Conservation (phyloP, 2,797 vertebrate species). For the Vipera latastei region DNA sequence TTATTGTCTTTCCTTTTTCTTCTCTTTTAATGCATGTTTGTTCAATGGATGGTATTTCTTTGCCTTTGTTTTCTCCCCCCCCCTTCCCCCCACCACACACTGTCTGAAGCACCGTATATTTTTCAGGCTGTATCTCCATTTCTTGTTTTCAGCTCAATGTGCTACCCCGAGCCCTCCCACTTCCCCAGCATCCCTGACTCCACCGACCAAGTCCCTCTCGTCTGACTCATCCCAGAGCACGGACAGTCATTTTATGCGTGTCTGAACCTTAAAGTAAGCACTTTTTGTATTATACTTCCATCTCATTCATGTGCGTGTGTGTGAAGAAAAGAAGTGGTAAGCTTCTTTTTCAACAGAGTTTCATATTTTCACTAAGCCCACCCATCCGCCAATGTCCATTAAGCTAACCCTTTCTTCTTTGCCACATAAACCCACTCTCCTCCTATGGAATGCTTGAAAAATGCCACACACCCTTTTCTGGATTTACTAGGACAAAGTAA, state of each 20-base stretch:
- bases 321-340: constrained; percentile 14
- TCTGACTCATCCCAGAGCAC: constrained; percentile 76
- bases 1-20: not conserved
- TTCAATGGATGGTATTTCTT: constrained; percentile 28
- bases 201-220: constrained; percentile 76
- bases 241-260: constrained; percentile 86
- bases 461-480: not conserved
- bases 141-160: constrained; percentile 86
- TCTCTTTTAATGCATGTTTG: not conserved
- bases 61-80: constrained; percentile 19
- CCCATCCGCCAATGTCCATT: constrained; percentile 36
- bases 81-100: not conserved
- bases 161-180: constrained; percentile 82
- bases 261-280: constrained; percentile 82
- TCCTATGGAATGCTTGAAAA: constrained; percentile 43
- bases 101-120: constrained; percentile 5
- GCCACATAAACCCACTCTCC: constrained; percentile 37
- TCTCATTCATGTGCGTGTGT: constrained; percentile 47
- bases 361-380: not conserved
- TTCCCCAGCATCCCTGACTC: constrained; percentile 85
- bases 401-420: constrained; percentile 4
- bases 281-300: constrained; percentile 63
- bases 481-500: not conserved
- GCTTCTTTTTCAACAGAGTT: constrained; percentile 16
- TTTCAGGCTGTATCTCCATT: constrained; percentile 70